Evolutionary conservation across 2,797 vertebrate species (phyloP).

Genomic region (Xenops minutus): DNA sequence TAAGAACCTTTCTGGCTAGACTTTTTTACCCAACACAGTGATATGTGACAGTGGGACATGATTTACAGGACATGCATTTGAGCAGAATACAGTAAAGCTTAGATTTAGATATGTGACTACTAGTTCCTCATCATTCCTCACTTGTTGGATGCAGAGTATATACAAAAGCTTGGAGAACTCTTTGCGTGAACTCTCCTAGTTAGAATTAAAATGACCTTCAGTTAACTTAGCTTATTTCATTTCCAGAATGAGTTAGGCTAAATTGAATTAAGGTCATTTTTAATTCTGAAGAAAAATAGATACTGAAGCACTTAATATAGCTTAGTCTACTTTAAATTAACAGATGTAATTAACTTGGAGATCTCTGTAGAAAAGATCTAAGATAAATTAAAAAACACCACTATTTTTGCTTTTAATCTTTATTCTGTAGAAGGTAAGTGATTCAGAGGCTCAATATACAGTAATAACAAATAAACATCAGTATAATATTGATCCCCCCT

Average conservation of each 20-base stretch:
- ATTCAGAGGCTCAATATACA: neutral
- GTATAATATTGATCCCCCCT: neutral
- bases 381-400: neutral
- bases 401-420: neutral
- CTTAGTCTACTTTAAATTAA: slow-evolving; percentile 19
- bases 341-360: slow-evolving; percentile 22
- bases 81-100: neutral
- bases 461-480: neutral
- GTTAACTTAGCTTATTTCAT: neutral
- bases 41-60: neutral
- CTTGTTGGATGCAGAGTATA: neutral
- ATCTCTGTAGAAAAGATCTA: slow-evolving; percentile 6
- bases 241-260: neutral
- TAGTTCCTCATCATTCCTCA: neutral
- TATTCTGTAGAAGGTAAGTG: neutral
- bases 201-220: neutral
- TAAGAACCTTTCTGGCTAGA: neutral
- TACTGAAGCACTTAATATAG: neutral
- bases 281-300: slow-evolving; percentile 35
- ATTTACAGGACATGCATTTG: neutral
- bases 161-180: neutral
- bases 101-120: neutral
- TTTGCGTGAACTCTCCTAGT: neutral
- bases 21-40: neutral
- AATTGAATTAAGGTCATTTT: slow-evolving; percentile 33